These are phyloP conservation scores for Arothron firmamentum DNA, from an alignment of 2,113 vertebrate genomes.

Conservation along the genomic window DNA sequence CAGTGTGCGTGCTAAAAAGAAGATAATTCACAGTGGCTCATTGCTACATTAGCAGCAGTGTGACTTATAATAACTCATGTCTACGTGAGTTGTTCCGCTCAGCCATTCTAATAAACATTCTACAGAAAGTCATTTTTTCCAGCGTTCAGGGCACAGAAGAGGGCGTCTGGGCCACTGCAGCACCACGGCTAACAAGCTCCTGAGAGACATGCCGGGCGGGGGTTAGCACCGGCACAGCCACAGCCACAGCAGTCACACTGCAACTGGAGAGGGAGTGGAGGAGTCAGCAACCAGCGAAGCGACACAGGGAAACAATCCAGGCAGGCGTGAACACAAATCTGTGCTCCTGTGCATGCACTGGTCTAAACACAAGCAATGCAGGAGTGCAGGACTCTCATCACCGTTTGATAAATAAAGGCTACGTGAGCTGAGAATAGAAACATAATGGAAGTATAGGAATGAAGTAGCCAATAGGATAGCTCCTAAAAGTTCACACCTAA, in stretches of 20 bases:
- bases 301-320: conserved; percentile 6
- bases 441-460: background rate
- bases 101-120: conserved; percentile 2
- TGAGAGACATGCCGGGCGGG: conserved; percentile 54
- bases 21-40: too few species aligned
- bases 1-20: too few species aligned
- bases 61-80: too few species aligned
- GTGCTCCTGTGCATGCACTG: too few species aligned
- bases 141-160: conserved; percentile 34
- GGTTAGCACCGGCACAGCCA: conserved; percentile 36
- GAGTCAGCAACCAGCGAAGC: conserved; percentile 41
- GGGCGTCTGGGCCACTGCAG: conserved; percentile 50
- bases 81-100: background rate
- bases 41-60: too few species aligned
- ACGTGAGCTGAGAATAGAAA: background rate
- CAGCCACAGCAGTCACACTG: conserved; percentile 51
- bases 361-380: too few species aligned
- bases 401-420: too few species aligned
- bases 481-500: too few species aligned
- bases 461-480: too few species aligned
- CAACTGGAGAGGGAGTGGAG: conserved; percentile 39
- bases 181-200: conserved; percentile 66
- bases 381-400: too few species aligned
- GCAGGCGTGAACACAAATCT: too few species aligned
- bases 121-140: background rate